phyloP scores from a whole-genome alignment of 2,797 vertebrate species.

The Agapornis canus region DNA sequence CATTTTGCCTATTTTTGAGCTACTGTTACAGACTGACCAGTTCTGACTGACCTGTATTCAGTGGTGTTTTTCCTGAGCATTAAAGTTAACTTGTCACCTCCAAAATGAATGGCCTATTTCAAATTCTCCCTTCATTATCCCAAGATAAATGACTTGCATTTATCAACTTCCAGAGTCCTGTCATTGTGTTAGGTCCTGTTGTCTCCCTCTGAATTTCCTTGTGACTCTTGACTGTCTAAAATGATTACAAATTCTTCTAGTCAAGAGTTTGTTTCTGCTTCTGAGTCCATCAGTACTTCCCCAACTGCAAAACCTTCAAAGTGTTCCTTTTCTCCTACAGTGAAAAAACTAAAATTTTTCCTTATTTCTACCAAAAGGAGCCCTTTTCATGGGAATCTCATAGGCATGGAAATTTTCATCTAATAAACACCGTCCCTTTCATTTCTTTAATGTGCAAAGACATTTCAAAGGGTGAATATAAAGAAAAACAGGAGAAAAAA shows the following conservation, averaged over 20 bases:
- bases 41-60: neutral
- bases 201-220: neutral
- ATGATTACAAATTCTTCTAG: neutral
- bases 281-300: neutral
- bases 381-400: neutral
- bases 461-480: neutral
- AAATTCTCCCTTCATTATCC: neutral
- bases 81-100: neutral
- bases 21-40: neutral
- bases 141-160: neutral
- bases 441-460: neutral
- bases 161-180: neutral
- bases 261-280: neutral
- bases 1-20: neutral
- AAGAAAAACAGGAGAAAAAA: neutral
- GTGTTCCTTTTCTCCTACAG: neutral
- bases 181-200: neutral
- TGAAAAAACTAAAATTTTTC: neutral
- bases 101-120: neutral
- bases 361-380: neutral
- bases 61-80: neutral
- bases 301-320: neutral
- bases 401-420: neutral
- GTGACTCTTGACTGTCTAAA: neutral
- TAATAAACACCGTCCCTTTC: neutral